Evolutionary conservation across 2,113 vertebrate species (phyloP).

Genomic region (Varanus salvator): DNA sequence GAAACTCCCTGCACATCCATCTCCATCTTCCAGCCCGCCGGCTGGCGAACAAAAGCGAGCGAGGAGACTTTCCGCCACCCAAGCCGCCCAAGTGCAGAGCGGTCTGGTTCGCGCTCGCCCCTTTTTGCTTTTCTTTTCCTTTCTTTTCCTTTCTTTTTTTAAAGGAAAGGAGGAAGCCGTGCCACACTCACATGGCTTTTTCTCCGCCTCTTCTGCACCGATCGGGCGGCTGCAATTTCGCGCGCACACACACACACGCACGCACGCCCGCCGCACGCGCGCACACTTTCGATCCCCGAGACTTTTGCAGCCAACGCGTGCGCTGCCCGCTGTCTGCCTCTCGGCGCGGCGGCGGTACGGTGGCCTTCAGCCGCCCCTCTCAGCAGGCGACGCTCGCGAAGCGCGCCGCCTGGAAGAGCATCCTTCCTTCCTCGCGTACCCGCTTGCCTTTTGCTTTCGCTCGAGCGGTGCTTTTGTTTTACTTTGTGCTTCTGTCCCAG

Average conservation of each 20-base stretch:
- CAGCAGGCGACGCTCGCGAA: conserved; percentile 50
- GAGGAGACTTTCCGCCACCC: conserved; percentile 71
- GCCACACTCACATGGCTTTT: conserved; percentile 72
- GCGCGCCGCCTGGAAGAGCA: conserved; percentile 52
- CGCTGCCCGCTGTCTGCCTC: background rate
- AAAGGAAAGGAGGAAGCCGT: conserved; percentile 62
- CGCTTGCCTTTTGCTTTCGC: conserved; percentile 3
- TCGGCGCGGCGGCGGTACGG: conserved; percentile 37
- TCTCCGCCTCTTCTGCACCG: conserved; percentile 62
- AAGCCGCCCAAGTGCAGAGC: too few relatives aligned
- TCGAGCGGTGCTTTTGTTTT: conserved; percentile 44
- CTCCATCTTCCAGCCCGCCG: conserved; percentile 87
- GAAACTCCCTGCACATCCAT: conserved; percentile 85
- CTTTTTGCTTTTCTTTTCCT: conserved; percentile 28
- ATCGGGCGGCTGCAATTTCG: conserved; percentile 52
- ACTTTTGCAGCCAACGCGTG: conserved; percentile 2
- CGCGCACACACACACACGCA: background rate
- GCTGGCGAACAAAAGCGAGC: conserved; percentile 79
- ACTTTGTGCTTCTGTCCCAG: conserved; percentile 64
- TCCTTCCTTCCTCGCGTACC: conserved; percentile 32
- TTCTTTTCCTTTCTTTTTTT: background rate
- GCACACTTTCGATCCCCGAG: background rate
- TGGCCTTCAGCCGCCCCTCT: conserved; percentile 76
- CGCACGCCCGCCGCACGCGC: background rate
- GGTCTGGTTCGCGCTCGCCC: too few relatives aligned